Base-by-base conservation (phyloP, 1,140 invertebrate genomes). In the Lasioglossum baleicum region DNA sequence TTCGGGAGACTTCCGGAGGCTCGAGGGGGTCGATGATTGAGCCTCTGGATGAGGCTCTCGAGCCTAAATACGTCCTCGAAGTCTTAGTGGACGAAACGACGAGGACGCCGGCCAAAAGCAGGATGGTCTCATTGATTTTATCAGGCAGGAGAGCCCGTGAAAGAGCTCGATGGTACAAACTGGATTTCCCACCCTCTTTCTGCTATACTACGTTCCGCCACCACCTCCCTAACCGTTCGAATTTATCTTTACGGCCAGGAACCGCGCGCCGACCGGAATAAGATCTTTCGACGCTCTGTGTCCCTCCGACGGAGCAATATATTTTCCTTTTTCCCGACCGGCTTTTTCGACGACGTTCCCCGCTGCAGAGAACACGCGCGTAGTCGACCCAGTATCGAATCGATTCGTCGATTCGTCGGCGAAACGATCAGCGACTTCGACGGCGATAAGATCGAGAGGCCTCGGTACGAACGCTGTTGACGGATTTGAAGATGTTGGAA, bases 51-150 rank as follows among this genome's bases (percentile, higher is more conserved):
- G 53, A 56, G 11, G 51, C 56, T 8, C 56, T 58, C 20, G 56
- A n/a, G 20, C 56, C 20, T 58, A 58, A 58, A 58, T 53, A 58
- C 56, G 56, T 58, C 20, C 51, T 56, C 51, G 15, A 56, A 56
- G 13, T 56, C 51, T 4, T 13, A 20, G 51, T 0, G 20, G 51
- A 20, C 20, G 51, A 56, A 56, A 58, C 56, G 56, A 58, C 51
- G 51, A 53, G 11, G 11, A 15, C 51, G 20, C 5, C 6, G 20
- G 4, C 20, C 17, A n/a, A 20, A 58, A 58, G 20, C 20, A 8
- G 20, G 56, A 58, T n/a, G 17, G 56, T 0, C 56, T 11, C 48
- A 35, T 82, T 82, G 71, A 79, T 73, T 79, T 80, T 80, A 66
- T 82, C 67, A 40, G 26, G 60, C 7, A 20, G 56, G 35, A 20